Conservation (phyloP, 2,113 vertebrate species). For the Cebus imitator region DNA sequence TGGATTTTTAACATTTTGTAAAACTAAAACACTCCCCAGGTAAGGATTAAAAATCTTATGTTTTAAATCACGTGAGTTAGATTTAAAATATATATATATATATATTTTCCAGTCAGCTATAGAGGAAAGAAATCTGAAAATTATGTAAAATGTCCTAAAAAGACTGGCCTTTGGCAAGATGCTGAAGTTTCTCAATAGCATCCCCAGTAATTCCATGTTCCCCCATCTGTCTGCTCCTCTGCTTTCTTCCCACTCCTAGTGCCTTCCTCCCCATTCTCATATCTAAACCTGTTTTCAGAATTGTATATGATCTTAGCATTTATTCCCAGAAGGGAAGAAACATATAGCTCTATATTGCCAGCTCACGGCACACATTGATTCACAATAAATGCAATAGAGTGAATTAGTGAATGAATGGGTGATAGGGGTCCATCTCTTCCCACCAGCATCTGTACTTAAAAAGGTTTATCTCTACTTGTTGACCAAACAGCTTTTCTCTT, state of each 20-base stretch:
- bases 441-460: not conserved
- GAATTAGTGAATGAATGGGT: not conserved
- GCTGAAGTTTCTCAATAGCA: not conserved
- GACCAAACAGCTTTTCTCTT: not conserved
- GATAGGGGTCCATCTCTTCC: not conserved
- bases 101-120: not conserved
- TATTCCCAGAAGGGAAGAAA: not conserved
- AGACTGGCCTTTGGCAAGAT: not conserved
- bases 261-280: not conserved
- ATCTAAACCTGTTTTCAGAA: not conserved
- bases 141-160: not conserved
- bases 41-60: not conserved
- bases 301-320: not conserved
- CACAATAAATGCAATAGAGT: not conserved
- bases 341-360: not conserved
- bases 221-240: not conserved
- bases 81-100: not conserved
- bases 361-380: not conserved
- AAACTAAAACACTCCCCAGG: not conserved
- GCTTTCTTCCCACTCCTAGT: not conserved
- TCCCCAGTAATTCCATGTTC: not conserved
- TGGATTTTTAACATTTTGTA: not conserved
- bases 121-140: constrained; percentile 14
- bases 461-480: not conserved
- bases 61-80: not conserved